Evolutionary conservation across 2,113 vertebrate species (phyloP).

Genomic region (Phocoena sinus): DNA sequence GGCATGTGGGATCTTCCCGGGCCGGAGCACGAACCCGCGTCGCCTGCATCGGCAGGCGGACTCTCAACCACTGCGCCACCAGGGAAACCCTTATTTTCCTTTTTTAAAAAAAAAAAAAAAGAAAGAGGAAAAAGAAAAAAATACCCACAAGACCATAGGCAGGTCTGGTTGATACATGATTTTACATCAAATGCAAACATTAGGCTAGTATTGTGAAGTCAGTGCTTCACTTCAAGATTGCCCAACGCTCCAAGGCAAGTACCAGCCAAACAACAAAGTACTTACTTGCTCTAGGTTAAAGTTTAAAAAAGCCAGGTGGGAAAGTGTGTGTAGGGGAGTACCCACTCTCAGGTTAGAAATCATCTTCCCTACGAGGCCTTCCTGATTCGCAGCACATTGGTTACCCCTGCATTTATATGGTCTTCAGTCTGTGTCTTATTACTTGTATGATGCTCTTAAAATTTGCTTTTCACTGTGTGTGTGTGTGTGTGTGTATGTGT

Average conservation of each 20-base stretch:
- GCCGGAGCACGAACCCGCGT: too few species aligned
- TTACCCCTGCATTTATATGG: neutral
- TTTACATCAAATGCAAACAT: conserved; percentile 44
- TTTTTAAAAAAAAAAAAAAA: neutral
- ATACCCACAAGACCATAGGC: neutral
- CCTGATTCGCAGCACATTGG: too few species aligned
- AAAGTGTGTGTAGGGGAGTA: neutral
- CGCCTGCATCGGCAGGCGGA: too few species aligned
- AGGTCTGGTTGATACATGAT: neutral
- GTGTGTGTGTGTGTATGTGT: too few species aligned
- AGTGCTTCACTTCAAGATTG: conserved; percentile 26
- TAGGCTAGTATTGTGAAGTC: neutral
- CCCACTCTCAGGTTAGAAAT: neutral
- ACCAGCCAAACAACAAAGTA: conserved; percentile 41
- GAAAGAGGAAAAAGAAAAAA: neutral
- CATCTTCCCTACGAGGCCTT: neutral
- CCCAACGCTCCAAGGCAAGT: neutral
- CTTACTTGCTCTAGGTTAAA: neutral
- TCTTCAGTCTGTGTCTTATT: neutral
- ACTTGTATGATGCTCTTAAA: neutral
- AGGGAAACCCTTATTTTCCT: too few species aligned
- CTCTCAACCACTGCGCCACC: too few species aligned
- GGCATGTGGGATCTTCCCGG: too few species aligned
- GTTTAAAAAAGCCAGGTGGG: neutral
- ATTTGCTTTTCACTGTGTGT: neutral